Conservation (phyloP, 2,113 vertebrate genomes). For the Dicaeum eximium region DNA sequence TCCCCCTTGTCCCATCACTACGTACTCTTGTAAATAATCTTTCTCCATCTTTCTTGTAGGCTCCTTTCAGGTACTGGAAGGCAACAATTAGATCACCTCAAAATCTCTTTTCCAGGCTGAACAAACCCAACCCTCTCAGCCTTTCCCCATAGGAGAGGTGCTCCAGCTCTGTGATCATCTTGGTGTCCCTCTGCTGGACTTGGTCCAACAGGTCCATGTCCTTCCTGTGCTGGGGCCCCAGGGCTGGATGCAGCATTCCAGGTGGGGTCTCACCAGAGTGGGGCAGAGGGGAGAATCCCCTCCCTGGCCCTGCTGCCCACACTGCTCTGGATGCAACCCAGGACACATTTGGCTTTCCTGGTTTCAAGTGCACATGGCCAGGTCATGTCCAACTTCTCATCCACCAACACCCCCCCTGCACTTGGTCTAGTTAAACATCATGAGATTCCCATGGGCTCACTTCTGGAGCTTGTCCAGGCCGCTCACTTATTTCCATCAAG, state of each 20-base stretch:
- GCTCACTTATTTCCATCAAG: background rate
- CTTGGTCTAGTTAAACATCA: background rate
- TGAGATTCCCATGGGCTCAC: background rate
- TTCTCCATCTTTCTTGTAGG: background rate
- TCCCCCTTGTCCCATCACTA: background rate
- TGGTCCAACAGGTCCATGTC: fast-evolving
- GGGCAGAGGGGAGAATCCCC: background rate
- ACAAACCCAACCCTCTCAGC: background rate
- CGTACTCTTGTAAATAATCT: background rate
- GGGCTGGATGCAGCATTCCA: background rate
- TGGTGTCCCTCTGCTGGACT: background rate
- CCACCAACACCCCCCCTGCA: background rate
- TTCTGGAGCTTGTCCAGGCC: background rate
- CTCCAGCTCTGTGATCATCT: background rate
- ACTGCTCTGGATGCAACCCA: background rate
- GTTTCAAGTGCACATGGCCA: fast-evolving
- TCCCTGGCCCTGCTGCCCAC: fast-evolving
- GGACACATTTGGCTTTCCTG: fast-evolving
- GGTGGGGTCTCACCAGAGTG: background rate
- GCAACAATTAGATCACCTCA: background rate
- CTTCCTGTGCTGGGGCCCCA: background rate
- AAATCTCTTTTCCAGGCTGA: background rate
- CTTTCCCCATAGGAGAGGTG: background rate
- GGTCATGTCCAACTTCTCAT: background rate
- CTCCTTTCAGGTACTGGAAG: background rate